Evolutionary conservation across 2,797 vertebrate genomes (phyloP).

Genomic region (Diplodus puntazzo): DNA sequence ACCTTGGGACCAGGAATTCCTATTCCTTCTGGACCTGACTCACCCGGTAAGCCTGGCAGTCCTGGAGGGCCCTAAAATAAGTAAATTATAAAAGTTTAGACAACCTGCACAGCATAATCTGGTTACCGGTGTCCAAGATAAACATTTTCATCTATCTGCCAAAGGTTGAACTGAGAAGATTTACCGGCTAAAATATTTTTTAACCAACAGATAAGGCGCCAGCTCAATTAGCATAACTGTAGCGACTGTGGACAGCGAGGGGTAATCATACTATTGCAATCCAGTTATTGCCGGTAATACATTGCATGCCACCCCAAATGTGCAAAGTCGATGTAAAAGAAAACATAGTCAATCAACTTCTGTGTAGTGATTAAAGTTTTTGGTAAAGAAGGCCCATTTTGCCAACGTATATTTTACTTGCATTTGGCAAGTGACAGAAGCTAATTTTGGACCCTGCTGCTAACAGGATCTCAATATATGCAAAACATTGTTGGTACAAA

Average conservation of each 20-base stretch:
- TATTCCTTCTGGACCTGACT: slow-evolving; percentile 88
- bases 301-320: background rate
- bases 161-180: too few species aligned
- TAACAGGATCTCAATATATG: background rate
- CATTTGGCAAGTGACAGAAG: too few species aligned
- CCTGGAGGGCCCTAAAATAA: slow-evolving; percentile 88
- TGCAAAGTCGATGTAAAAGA: background rate
- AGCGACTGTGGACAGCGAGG: too few species aligned
- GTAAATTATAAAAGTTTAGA: slow-evolving; percentile 15
- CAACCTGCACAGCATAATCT: background rate
- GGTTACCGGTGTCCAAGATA: too few species aligned
- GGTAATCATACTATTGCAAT: background rate
- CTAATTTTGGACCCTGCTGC: background rate
- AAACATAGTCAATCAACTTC: background rate
- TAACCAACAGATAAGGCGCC: too few species aligned
- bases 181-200: too few species aligned
- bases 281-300: background rate
- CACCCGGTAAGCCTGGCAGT: slow-evolving; percentile 86
- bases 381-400: background rate
- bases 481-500: slow-evolving; percentile 74
- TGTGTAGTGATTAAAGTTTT: background rate
- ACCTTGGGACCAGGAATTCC: slow-evolving; percentile 94
- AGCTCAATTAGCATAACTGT: too few species aligned
- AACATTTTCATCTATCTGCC: too few species aligned
- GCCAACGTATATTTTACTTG: background rate